Conservation (phyloP, 92 coral and sea anemone species). For the Phymanthus crucifer region DNA sequence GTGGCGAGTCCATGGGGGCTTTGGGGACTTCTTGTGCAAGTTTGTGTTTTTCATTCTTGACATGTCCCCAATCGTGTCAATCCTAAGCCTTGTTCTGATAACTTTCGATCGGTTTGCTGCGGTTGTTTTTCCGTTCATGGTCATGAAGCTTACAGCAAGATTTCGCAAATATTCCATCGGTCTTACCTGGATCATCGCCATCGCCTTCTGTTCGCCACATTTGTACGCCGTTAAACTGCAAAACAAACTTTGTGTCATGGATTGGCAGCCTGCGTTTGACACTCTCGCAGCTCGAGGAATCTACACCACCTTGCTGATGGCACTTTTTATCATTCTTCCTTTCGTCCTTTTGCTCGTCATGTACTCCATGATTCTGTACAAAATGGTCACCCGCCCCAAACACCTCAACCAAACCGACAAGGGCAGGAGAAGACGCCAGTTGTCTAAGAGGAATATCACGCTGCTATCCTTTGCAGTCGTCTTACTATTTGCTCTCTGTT, state of each 20-base stretch:
- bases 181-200: conserved; percentile 33
- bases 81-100: conserved; percentile 30
- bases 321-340: conserved; percentile 29
- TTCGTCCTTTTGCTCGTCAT: conserved; percentile 26
- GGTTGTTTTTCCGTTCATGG: conserved; percentile 28
- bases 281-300: conserved; percentile 9
- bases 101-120: conserved; percentile 35
- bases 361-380: conserved; percentile 36
- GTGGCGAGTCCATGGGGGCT: conserved; percentile 3
- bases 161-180: conserved; percentile 15
- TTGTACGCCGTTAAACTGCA: conserved; percentile 26
- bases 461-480: conserved; percentile 33
- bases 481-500: conserved; percentile 31
- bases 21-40: conserved; percentile 12
- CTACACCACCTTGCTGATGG: conserved; percentile 16
- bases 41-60: conserved; percentile 5
- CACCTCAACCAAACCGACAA: conserved; percentile 11
- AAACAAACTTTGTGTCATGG: conserved; percentile 8
- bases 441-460: conserved; percentile 24
- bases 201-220: conserved; percentile 39
- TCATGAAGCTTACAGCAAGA: neutral
- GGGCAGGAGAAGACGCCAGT: conserved; percentile 22
- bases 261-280: conserved; percentile 20
- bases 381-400: conserved; percentile 17
- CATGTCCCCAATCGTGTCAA: conserved; percentile 36